These are phyloP conservation scores for Distichodus sexfasciatus DNA, from an alignment of 2,797 vertebrate species.

Conservation along the genomic window DNA sequence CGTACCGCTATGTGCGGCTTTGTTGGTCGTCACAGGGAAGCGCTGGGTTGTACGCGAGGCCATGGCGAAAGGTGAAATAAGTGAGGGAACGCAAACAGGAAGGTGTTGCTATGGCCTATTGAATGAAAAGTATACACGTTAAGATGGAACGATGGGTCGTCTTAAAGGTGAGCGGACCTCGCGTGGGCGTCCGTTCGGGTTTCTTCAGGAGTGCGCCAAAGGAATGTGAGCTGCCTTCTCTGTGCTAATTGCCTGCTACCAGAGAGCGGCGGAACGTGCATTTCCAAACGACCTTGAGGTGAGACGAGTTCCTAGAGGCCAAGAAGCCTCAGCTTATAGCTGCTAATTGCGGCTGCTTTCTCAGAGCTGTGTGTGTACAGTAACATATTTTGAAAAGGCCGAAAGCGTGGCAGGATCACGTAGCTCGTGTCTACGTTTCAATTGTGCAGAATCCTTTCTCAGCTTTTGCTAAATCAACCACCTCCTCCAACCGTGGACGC, in stretches of 20 bases:
- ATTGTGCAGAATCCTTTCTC: constrained; percentile 11
- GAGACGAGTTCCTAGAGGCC: neutral
- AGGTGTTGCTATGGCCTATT: neutral
- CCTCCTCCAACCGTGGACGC: constrained; percentile 34
- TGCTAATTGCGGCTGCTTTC: constrained; percentile 1
- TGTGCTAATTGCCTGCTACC: constrained; percentile 7
- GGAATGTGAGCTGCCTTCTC: neutral
- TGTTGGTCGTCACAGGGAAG: too few relatives aligned
- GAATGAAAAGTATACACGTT: neutral
- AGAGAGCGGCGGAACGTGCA: constrained; percentile 7
- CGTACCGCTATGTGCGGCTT: too few relatives aligned
- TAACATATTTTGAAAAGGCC: neutral
- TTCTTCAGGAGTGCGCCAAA: neutral
- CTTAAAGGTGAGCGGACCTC: neutral
- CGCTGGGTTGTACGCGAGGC: too few relatives aligned
- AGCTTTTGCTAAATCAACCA: constrained; percentile 14
- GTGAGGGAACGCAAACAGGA: neutral
- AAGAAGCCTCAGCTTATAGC: neutral
- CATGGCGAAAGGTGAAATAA: neutral
- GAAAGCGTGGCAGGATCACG: neutral
- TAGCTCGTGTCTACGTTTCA: neutral
- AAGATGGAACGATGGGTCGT: neutral
- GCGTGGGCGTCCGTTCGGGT: constrained; percentile 15
- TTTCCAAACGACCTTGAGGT: constrained; percentile 13
- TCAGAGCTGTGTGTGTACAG: neutral